These are phyloP conservation scores for Picathartes gymnocephalus DNA, from an alignment of 2,113 vertebrate species.

Conservation along the genomic window DNA sequence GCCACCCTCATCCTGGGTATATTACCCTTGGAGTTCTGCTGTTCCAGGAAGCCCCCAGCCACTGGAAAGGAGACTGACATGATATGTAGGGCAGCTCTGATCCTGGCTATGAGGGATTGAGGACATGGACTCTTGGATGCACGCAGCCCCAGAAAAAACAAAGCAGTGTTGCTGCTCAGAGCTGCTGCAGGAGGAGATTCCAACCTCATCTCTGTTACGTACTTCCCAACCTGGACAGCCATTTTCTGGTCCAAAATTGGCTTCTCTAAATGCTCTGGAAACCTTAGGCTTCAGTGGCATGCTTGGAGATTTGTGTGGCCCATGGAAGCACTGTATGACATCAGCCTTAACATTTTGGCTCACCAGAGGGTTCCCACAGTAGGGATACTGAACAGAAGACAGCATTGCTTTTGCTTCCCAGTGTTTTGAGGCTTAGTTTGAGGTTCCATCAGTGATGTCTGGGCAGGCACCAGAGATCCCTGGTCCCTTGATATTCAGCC, in stretches of 20 bases:
- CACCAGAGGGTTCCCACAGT: background rate
- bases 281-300: background rate
- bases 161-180: background rate
- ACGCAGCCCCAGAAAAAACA: background rate
- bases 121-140: accelerated
- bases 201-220: background rate
- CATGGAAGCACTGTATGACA: background rate
- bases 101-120: background rate
- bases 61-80: background rate
- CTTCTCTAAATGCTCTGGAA: background rate
- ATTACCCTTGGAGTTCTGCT: background rate
- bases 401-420: background rate
- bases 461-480: background rate
- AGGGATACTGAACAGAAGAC: background rate
- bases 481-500: background rate
- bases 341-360: background rate
- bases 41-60: background rate
- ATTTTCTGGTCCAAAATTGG: background rate
- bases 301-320: background rate
- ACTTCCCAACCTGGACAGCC: background rate
- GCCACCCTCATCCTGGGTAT: background rate
- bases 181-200: background rate
- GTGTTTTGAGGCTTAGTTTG: background rate
- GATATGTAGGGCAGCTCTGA: background rate
- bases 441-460: background rate